Evolutionary conservation across 2,797 vertebrate genomes (phyloP).

Genomic region (Sylvia borin): DNA sequence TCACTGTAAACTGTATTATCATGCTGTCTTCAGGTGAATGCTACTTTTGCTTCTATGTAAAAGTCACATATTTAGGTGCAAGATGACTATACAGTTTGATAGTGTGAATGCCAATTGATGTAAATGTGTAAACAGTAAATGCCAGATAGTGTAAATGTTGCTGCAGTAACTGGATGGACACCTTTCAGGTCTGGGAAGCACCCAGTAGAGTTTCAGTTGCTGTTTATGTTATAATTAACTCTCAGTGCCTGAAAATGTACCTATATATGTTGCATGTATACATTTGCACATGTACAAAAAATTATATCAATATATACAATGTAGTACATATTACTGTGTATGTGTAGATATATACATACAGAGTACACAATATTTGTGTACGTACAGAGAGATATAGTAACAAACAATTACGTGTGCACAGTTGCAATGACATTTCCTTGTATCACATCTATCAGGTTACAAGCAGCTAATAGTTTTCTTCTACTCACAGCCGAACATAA

Average conservation of each 20-base stretch:
- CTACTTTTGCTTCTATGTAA: not conserved
- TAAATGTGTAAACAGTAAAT: not conserved
- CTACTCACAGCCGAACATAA: slow-evolving; percentile 71
- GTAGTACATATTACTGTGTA: not conserved
- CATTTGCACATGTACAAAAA: not conserved
- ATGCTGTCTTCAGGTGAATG: not conserved
- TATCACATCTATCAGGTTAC: slow-evolving; percentile 76
- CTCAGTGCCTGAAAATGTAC: not conserved
- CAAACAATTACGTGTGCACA: slow-evolving; percentile 58
- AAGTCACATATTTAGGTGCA: not conserved
- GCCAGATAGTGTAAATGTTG: not conserved
- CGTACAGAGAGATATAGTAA: slow-evolving; percentile 31
- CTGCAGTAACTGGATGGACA: not conserved
- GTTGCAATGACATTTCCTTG: slow-evolving; percentile 69
- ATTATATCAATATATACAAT: not conserved
- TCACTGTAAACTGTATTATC: not conserved
- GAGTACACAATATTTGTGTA: not conserved
- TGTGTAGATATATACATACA: not conserved
- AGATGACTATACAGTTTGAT: not conserved
- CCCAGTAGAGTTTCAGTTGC: not conserved
- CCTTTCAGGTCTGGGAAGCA: not conserved
- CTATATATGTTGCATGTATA: not conserved
- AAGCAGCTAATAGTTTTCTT: slow-evolving; percentile 79
- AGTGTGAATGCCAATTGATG: not conserved
- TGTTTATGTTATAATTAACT: not conserved